Evolutionary conservation across 2,888 invertebrate genomes (phyloP).

Genomic region (Chrysopilus asiliformis): DNA sequence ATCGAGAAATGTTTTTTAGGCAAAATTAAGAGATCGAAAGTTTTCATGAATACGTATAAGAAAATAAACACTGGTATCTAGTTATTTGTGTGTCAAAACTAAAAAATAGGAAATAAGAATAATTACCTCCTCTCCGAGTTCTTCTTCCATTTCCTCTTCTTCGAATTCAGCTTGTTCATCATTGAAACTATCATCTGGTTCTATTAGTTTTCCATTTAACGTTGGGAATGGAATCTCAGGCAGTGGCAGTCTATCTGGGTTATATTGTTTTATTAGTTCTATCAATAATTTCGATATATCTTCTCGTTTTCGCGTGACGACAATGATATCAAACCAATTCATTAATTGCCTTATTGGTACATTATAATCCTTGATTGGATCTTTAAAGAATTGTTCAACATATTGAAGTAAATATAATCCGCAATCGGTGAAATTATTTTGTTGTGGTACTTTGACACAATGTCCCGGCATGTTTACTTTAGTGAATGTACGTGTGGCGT

Average conservation of each 20-base stretch:
- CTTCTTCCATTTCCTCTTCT: conserved; percentile 39
- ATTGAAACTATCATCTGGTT: conserved; percentile 40
- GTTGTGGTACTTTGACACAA: conserved; percentile 89
- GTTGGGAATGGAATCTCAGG: conserved; percentile 67
- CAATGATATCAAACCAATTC: conserved; percentile 77
- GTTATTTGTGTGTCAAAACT: too few species aligned
- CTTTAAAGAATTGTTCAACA: conserved; percentile 88
- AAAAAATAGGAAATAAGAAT: too few species aligned
- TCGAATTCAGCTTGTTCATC: conserved; percentile 42
- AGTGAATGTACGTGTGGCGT: conserved; percentile 46
- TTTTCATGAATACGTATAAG: too few species aligned
- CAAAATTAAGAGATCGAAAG: too few species aligned
- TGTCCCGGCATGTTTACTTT: conserved; percentile 77
- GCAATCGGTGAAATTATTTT: conserved; percentile 94
- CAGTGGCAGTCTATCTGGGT: conserved; percentile 49
- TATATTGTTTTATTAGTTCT: conserved; percentile 57
- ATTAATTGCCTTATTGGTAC: conserved; percentile 70
- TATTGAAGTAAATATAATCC: conserved; percentile 92
- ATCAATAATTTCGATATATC: conserved; percentile 71
- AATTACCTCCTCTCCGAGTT: conserved; percentile 32
- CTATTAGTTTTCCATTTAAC: conserved; percentile 53
- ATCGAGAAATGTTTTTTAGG: too few species aligned
- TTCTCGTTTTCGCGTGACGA: conserved; percentile 73
- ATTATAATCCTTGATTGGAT: conserved; percentile 67
- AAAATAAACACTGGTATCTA: too few species aligned